Evolutionary conservation across 2,888 invertebrate species (phyloP).

Genomic region (Heteromyza rotundicornis): DNA sequence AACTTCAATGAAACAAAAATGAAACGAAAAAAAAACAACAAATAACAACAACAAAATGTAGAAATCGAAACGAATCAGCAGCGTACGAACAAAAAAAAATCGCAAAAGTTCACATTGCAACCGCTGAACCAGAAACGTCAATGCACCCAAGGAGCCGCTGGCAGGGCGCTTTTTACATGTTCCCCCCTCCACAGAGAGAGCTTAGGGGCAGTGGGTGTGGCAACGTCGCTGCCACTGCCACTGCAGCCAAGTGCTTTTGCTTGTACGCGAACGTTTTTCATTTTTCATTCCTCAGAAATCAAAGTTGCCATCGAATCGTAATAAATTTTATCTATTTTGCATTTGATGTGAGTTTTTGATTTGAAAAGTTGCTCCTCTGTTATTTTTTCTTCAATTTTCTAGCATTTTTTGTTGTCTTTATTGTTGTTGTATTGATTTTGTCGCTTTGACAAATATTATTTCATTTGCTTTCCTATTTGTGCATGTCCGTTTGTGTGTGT

Average conservation of each 20-base stretch:
- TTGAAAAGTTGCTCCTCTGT: conserved; percentile 6
- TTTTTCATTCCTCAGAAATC: not conserved
- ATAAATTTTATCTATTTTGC: conserved; percentile 9
- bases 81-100: conserved; percentile 1
- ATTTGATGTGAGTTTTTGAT: conserved; percentile 6
- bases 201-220: not conserved
- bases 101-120: not conserved
- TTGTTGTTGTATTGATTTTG: not conserved
- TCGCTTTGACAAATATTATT: conserved; percentile 34
- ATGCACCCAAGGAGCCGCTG: not conserved
- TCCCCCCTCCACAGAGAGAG: too few species aligned
- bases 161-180: too few species aligned
- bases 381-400: not conserved
- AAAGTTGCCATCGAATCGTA: not conserved
- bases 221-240: not conserved
- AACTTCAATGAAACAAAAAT: conserved; percentile 17
- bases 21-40: not conserved
- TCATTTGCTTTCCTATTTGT: conserved; percentile 25
- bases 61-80: too few species aligned
- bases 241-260: not conserved
- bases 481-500: not conserved
- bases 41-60: too few species aligned
- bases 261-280: too few species aligned
- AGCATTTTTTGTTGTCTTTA: not conserved
- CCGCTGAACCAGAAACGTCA: conserved; percentile 13